These are phyloP conservation scores for Papilio machaon DNA, from an alignment of 1,140 invertebrate species.

Conservation along the genomic window DNA sequence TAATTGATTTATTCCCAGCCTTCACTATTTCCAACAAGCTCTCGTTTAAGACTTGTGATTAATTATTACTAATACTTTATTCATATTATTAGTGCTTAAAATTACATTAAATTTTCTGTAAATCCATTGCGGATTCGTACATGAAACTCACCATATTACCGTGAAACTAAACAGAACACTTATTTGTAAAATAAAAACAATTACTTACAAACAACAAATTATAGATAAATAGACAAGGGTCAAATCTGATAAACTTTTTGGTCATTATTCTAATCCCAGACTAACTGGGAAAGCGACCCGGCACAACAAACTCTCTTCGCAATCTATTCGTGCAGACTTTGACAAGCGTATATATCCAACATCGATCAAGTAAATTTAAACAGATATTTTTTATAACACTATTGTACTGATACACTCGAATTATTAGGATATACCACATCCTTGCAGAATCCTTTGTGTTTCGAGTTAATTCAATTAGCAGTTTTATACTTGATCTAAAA, in stretches of 20 bases:
- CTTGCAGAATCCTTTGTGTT: too few relatives aligned
- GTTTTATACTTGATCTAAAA: too few relatives aligned
- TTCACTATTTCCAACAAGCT: constrained; percentile 3
- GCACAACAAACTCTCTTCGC: background rate
- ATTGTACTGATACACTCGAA: too few relatives aligned
- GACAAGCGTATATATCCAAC: background rate
- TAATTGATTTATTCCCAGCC: constrained; percentile 20
- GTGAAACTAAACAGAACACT: too few relatives aligned
- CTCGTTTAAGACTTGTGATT: constrained; percentile 3
- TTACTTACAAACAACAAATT: background rate
- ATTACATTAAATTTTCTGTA: too few relatives aligned
- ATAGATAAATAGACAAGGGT: constrained; percentile 19
- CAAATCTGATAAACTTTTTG: background rate
- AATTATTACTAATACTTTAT: background rate
- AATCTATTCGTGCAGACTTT: background rate
- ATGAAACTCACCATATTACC: too few relatives aligned
- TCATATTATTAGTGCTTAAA: too few relatives aligned
- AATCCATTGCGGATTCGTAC: too few relatives aligned
- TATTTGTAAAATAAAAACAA: background rate
- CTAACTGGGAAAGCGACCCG: constrained; percentile 1
- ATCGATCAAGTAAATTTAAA: background rate
- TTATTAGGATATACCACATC: too few relatives aligned
- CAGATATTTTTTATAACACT: background rate
- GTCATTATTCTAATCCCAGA: constrained; percentile 10
- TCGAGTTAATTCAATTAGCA: too few relatives aligned